Evolutionary conservation across 2,113 vertebrate species (phyloP).

Genomic region (Gracilinanus agilis): DNA sequence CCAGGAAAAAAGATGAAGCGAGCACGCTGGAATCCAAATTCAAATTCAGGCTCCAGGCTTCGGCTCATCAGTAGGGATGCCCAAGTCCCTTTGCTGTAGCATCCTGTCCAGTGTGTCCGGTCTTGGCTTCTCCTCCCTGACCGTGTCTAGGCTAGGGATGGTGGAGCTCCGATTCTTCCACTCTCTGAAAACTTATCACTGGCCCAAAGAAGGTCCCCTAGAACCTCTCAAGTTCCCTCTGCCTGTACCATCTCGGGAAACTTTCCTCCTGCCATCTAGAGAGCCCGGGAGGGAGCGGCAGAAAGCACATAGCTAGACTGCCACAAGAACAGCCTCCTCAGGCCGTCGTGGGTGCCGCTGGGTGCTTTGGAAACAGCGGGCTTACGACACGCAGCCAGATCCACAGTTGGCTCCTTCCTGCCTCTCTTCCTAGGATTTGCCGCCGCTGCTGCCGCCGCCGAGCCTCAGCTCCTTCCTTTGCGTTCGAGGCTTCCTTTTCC

Average conservation of each 20-base stretch:
- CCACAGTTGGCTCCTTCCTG: slow-evolving; percentile 34
- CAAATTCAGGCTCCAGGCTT: not conserved
- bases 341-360: not conserved
- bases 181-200: not conserved
- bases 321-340: slow-evolving; percentile 55
- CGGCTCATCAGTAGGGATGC: not conserved
- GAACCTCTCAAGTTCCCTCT: not conserved
- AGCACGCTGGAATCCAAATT: not conserved
- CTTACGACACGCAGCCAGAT: slow-evolving; percentile 42
- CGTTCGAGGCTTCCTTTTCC: slow-evolving; percentile 29
- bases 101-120: not conserved
- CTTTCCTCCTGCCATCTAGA: slow-evolving; percentile 66
- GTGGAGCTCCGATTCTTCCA: not conserved
- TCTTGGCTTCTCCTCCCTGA: not conserved
- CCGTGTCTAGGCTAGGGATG: not conserved
- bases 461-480: slow-evolving; percentile 27
- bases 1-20: not conserved
- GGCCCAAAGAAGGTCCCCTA: not conserved
- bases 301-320: not conserved
- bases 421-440: slow-evolving; percentile 53
- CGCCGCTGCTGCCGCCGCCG: not conserved
- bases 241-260: not conserved
- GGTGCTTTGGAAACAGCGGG: slow-evolving; percentile 78
- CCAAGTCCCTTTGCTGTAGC: not conserved
- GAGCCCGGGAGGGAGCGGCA: slow-evolving; percentile 18